Conservation (phyloP, 2,113 vertebrate genomes). For the Pterophyllum scalare region DNA sequence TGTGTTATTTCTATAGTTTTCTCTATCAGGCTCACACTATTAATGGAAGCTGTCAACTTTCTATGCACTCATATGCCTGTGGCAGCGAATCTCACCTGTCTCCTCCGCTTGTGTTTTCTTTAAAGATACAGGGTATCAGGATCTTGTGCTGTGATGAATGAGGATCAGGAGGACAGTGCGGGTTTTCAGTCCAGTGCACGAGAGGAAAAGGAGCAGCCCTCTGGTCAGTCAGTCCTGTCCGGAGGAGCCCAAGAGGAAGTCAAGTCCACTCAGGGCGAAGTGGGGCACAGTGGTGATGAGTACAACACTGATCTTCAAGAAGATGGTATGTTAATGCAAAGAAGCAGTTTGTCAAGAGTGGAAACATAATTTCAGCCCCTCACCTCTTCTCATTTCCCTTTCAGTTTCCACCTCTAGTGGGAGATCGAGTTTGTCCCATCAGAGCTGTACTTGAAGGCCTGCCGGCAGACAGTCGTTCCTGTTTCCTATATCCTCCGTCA, state of each 20-base stretch:
- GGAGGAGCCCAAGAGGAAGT: conserved; percentile 17
- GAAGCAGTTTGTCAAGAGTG: neutral
- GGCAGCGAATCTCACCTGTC: neutral
- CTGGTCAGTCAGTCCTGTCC: neutral
- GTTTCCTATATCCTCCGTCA: conserved; percentile 77
- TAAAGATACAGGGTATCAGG: neutral
- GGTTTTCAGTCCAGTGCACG: neutral
- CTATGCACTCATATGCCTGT: neutral
- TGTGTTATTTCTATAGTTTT: neutral
- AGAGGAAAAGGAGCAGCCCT: neutral
- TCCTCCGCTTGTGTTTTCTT: neutral
- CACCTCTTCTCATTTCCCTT: neutral
- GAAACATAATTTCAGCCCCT: neutral
- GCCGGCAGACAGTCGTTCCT: conserved; percentile 66
- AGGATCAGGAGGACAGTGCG: neutral
- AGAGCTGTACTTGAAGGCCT: conserved; percentile 79
- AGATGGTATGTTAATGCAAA: conserved; percentile 59
- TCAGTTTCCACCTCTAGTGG: neutral
- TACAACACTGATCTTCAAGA: conserved; percentile 79
- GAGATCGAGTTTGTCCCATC: neutral
- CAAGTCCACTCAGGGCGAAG: conserved; percentile 3
- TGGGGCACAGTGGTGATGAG: conserved; percentile 41
- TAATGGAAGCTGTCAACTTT: neutral
- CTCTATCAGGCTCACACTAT: neutral
- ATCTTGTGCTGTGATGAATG: neutral